Evolutionary conservation across 2,113 vertebrate genomes (phyloP).

Genomic region (Recurvirostra avosetta): DNA sequence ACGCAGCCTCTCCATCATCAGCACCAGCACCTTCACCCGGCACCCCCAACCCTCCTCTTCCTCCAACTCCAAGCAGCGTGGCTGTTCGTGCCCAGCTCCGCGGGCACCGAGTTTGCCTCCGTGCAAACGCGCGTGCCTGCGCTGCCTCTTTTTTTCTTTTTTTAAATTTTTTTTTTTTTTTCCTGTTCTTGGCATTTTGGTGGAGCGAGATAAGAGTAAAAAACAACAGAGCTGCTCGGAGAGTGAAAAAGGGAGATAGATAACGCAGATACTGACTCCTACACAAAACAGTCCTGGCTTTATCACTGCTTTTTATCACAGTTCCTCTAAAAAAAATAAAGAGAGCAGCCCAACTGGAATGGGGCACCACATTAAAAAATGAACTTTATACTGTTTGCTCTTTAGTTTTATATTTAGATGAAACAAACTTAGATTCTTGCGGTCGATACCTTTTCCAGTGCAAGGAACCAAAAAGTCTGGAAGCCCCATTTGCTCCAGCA

Average conservation of each 20-base stretch:
- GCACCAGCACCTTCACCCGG: not conserved
- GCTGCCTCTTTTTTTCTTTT: conserved; percentile 72
- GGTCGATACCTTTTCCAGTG: not conserved
- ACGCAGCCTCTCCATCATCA: not conserved
- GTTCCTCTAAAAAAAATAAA: conserved; percentile 72
- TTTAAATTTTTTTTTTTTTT: conserved; percentile 81
- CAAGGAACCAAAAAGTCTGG: not conserved
- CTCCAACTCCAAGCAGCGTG: not conserved
- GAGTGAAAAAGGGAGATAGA: conserved; percentile 95
- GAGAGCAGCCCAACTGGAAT: conserved; percentile 79
- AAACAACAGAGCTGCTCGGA: conserved; percentile 93
- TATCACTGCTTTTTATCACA: conserved; percentile 93
- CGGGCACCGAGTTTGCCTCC: not conserved
- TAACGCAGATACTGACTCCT: conserved; percentile 95
- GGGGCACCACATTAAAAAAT: conserved; percentile 77
- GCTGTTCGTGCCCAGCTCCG: fast-evolving
- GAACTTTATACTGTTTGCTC: conserved; percentile 72
- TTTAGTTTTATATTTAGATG: conserved; percentile 76
- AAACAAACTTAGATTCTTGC: conserved; percentile 12
- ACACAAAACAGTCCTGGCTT: conserved; percentile 90
- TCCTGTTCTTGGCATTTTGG: conserved; percentile 98
- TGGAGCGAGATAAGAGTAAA: conserved; percentile 89
- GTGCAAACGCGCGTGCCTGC: not conserved
- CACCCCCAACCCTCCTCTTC: not conserved
- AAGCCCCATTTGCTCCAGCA: not conserved